A percentile compares a stretch with the other conserved stretches of the same genome.
Conservation (phyloP, 2,888 invertebrate species). For the Mimumesa dahlbomi region DNA sequence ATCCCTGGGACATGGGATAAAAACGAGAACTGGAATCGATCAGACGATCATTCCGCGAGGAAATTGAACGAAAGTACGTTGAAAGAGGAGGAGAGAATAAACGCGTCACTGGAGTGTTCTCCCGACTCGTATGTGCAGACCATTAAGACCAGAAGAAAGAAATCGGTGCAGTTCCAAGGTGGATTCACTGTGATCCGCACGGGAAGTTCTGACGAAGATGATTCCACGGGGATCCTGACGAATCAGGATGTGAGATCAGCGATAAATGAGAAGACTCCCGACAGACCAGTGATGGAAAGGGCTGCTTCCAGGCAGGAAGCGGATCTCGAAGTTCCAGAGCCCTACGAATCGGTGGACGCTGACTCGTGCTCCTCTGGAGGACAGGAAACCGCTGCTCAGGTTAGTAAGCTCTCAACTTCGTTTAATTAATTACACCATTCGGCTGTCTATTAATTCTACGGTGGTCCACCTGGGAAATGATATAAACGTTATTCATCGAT, state of each 20-base stretch:
- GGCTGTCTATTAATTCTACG: background rate
- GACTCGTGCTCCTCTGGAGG: slow-evolving; percentile 17
- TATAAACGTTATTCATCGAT: too few species aligned
- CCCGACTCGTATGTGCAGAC: slow-evolving; percentile 7
- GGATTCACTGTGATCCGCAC: slow-evolving; percentile 55
- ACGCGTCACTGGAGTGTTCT: background rate
- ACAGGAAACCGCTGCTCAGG: slow-evolving; percentile 50
- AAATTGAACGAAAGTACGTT: background rate
- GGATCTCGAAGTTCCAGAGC: slow-evolving; percentile 1
- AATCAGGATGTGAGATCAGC: slow-evolving; percentile 13
- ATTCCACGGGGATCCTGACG: slow-evolving; percentile 21
- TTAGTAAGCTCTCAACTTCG: slow-evolving; percentile 18
- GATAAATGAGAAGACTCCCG: slow-evolving; percentile 61
- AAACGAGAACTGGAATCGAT: background rate
- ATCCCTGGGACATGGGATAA: background rate
- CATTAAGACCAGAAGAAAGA: slow-evolving; percentile 60
- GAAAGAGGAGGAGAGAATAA: background rate
- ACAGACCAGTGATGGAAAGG: slow-evolving; percentile 40
- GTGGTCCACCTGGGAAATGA: too few species aligned
- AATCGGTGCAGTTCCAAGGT: slow-evolving; percentile 72
- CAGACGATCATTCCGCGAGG: background rate
- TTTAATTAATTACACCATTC: background rate
- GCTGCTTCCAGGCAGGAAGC: background rate
- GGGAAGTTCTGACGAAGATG: slow-evolving; percentile 38
- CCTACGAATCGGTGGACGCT: slow-evolving; percentile 16